Evolutionary conservation across 2,797 vertebrate genomes (phyloP), one percentile per base, ranked within the genome.

Genomic region (Pogoniulus pusillus): DNA sequence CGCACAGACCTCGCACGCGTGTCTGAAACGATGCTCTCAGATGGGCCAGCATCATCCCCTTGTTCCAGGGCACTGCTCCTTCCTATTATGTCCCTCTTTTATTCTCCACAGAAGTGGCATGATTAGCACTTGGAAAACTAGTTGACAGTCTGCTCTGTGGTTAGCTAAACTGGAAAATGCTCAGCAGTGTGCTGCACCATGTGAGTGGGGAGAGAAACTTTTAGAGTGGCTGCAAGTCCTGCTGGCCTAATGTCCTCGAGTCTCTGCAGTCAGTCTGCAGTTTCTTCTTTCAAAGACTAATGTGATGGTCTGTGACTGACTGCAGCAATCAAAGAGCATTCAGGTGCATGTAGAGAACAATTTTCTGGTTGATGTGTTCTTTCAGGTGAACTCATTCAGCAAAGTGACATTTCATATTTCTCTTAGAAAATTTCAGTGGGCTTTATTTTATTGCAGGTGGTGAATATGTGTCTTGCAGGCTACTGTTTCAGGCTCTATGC

Each of bases 311-410:
- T 73, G 84, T 91, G 93, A 78, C 92, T 91, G 91, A 93, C 85
- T 92, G 91, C 62, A 39, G 94, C 95, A 95, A 96, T 96, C 95
- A 95, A 90, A 93, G 92, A 93, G 88, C 88, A 95, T 94, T 95
- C 93, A 96, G 93, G 87, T 95, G 91, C 93, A 91, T 54, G 93
- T 90, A 90, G 93, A 82, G 95, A 95, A 78, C 90, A 91, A 95
- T 95, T 95, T 96, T 93, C 81, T 93, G 90, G 81, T 90, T 95
- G 90, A 95, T 89, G 85, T 85, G 78, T 80, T 93, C 90, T 94
- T 91, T 92, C 83, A 91, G 82, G 63, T 71, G 91, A 91, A 88
- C 41, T 82, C 85, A 53, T 86, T 95, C 91, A 89, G 55, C 90
- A 82, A 92, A 94, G 80, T 71, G 85, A 82, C 85, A 82, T 93